Conservation (phyloP, 2,888 invertebrate genomes). For the Sturmia bella region DNA sequence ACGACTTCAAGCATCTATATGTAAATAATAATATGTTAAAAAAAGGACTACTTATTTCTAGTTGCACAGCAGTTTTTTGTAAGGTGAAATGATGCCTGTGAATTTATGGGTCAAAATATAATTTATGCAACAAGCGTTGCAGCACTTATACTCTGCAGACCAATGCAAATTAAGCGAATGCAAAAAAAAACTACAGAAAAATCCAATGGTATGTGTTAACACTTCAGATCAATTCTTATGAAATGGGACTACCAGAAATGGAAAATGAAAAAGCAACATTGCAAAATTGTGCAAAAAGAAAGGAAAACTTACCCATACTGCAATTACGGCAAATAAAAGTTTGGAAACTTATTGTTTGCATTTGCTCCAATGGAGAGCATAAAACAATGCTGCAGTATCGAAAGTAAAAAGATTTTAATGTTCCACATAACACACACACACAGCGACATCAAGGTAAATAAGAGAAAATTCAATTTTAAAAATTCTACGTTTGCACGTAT, state of each 20-base stretch:
- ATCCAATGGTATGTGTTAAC: slow-evolving; percentile 10
- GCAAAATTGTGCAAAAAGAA: slow-evolving; percentile 54
- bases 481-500: no score
- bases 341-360: slow-evolving; percentile 48
- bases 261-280: slow-evolving; percentile 1
- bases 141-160: neutral
- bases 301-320: slow-evolving; percentile 54
- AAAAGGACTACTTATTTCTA: neutral
- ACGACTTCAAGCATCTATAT: no score
- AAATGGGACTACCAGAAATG: slow-evolving; percentile 13
- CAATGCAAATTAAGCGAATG: neutral
- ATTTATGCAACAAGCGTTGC: slow-evolving; percentile 22
- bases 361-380: slow-evolving; percentile 19
- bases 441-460: neutral
- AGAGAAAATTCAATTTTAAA: slow-evolving; percentile 4
- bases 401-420: slow-evolving; percentile 4
- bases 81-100: neutral
- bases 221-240: slow-evolving; percentile 14
- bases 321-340: slow-evolving; percentile 60
- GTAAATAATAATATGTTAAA: no score
- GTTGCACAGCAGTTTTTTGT: neutral
- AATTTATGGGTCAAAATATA: slow-evolving; percentile 8
- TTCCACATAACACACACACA: neutral
- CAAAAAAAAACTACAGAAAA: neutral
- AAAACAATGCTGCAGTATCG: slow-evolving; percentile 1